Evolutionary conservation across 2,888 invertebrate species (phyloP).

Genomic region (Atethmia centrago): DNA sequence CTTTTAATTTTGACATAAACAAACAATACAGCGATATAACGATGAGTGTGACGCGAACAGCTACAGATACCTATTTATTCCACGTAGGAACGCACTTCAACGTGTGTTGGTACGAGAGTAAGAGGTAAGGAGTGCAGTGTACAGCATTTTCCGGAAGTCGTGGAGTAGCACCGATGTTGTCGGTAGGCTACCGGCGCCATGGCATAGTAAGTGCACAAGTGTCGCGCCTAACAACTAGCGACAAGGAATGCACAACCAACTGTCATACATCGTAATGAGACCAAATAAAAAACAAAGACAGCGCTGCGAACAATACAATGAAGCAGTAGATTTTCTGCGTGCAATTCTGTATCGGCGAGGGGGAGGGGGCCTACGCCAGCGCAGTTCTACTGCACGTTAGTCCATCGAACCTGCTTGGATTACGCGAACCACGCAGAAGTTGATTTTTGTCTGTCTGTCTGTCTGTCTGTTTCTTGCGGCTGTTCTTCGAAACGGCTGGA

Average conservation of each 20-base stretch:
- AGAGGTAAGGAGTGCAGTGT: background rate
- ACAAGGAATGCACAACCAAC: background rate
- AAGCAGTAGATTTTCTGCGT: background rate
- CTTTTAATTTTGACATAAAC: background rate
- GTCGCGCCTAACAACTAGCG: background rate
- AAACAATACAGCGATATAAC: background rate
- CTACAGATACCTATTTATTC: background rate
- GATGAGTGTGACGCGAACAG: background rate
- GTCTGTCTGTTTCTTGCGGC: no score
- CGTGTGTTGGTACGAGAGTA: slow-evolving; percentile 1
- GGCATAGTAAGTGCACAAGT: background rate
- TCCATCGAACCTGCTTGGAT: background rate
- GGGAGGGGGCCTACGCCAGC: background rate
- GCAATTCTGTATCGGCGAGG: background rate
- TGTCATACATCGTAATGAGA: no score
- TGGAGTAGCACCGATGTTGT: background rate
- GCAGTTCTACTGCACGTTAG: background rate
- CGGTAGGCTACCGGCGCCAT: no score
- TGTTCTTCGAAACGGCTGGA: no score
- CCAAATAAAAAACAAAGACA: no score
- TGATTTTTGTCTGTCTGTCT: no score
- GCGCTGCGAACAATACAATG: no score
- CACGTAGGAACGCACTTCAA: background rate
- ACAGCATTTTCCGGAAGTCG: background rate
- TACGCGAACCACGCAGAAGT: background rate